Percentiles rank a stretch among this genome's conserved stretches.
Conservation (phyloP, 1,140 invertebrate genomes). For the Zaprionus kolodkinae region DNA sequence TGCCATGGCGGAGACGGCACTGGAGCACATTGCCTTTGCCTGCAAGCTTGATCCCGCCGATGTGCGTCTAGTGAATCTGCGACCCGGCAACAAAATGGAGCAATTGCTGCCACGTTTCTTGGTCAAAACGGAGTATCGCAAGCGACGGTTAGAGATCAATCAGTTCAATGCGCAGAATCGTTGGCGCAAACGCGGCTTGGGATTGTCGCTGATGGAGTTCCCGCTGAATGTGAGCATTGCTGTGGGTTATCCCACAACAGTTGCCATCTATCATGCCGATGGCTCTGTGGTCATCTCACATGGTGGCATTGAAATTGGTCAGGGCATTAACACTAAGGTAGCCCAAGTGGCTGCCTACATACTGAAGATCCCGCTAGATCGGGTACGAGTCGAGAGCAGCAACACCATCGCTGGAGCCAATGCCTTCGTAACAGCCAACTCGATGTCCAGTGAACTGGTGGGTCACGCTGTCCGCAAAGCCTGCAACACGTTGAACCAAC, state of each 20-base stretch:
- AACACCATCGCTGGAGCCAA: conserved; percentile 88
- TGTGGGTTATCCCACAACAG: conserved; percentile 84
- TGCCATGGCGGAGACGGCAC: conserved; percentile 89
- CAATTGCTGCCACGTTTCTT: conserved; percentile 72
- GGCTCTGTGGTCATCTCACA: conserved; percentile 89
- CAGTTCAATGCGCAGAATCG: conserved; percentile 87
- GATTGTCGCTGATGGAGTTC: conserved; percentile 86
- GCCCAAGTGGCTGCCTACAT: conserved; percentile 91
- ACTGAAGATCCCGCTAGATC: conserved; percentile 89
- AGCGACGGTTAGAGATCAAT: conserved; percentile 85
- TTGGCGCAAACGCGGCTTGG: conserved; percentile 89
- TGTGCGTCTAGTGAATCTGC: conserved; percentile 87
- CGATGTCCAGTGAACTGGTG: conserved; percentile 88
- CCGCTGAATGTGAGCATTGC: conserved; percentile 85
- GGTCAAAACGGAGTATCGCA: conserved; percentile 84
- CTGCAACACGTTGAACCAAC: conserved; percentile 87
- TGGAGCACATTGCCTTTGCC: conserved; percentile 91
- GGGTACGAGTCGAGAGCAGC: conserved; percentile 88
- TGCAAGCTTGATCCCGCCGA: conserved; percentile 89
- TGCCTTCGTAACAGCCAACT: conserved; percentile 88
- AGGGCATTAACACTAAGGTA: conserved; percentile 89
- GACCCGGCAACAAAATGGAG: conserved; percentile 80
- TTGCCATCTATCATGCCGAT: conserved; percentile 88
- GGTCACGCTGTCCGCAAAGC: conserved; percentile 88
- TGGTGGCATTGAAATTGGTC: conserved; percentile 90